Percentiles rank a stretch among this genome's conserved stretches.
These are phyloP conservation scores for Isotomurus palustris DNA, from an alignment of 2,888 invertebrate genomes.

Conservation along the genomic window DNA sequence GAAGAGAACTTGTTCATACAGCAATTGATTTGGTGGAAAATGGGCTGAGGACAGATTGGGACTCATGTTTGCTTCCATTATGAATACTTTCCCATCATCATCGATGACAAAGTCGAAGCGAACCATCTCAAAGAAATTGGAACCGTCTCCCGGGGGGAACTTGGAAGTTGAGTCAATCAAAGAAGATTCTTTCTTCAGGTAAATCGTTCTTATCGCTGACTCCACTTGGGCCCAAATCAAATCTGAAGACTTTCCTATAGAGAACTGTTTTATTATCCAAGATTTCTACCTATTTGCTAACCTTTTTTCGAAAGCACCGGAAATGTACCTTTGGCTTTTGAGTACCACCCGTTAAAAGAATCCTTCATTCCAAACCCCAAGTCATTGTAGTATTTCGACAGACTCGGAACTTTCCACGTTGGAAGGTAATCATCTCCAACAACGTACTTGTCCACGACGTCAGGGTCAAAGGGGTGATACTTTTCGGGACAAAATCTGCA, in stretches of 20 bases:
- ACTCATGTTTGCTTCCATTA: constrained; percentile 98
- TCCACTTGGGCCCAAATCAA: constrained; percentile 76
- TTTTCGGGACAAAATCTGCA: constrained; percentile 77
- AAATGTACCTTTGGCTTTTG: background rate
- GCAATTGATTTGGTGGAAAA: constrained; percentile 73
- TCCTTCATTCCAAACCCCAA: constrained; percentile 79
- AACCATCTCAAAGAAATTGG: constrained; percentile 89
- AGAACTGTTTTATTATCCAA: constrained; percentile 7
- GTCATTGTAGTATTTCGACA: constrained; percentile 64
- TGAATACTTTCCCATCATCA: constrained; percentile 73
- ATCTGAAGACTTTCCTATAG: constrained; percentile 62
- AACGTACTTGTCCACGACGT: constrained; percentile 79
- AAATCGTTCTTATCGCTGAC: constrained; percentile 67
- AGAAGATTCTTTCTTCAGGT: constrained; percentile 65
- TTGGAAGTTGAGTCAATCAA: constrained; percentile 57
- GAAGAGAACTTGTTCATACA: constrained; percentile 90
- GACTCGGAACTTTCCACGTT: constrained; percentile 82
- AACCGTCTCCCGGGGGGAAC: constrained; percentile 45
- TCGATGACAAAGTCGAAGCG: constrained; percentile 91
- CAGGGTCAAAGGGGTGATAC: constrained; percentile 84
- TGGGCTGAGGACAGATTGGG: constrained; percentile 93
- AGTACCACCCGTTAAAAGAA: constrained; percentile 66
- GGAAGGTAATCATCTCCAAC: constrained; percentile 92
- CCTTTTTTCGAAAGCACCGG: background rate
- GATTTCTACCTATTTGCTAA: background rate